Evolutionary conservation across 2,113 vertebrate genomes (phyloP), one percentile per base, ranked within the genome.

Genomic region (Sinocyclocheilus rhinocerous): DNA sequence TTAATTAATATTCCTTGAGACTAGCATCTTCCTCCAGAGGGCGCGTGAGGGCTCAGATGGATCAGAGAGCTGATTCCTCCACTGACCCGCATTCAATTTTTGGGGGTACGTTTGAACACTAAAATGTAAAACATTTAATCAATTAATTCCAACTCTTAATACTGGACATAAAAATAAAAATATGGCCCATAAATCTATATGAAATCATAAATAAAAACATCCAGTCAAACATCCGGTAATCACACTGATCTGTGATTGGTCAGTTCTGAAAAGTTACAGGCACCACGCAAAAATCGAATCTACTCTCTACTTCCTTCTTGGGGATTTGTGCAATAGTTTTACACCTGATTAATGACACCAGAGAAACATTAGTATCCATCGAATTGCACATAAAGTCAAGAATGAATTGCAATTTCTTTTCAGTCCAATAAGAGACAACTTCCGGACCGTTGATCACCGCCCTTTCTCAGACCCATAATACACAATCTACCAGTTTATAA

Each of bases 1-100:
- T 22, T 8, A 8, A 57, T 57, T 7, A 33, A 69, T 36, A 33
- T 39, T 72, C 3, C 69, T 22, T 20, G 29, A 11, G 18, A 39
- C 33, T 33, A 33, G 29, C 29, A 72, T 73, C 70, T n/a, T 73
- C 70, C 70, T 12, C 70, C 70, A 42, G 70, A 73, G 36, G 70
- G 36, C 70, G 70, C 70, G 4, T n/a, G 36, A 3, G 70, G 69
- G 4, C 69, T 39, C 67, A 39, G 7, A 2, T 33, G 67, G 8
- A 18, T 39, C 8, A 39, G 67, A 39, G 20, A 36, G 18, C 20
- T 20, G 16, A 39, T 20, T 33, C 29, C 29, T 36, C 16, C 7
- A 36, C 24, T 13, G 24, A 24, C 12, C 24, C 29, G 15, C 16
- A 42, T 39, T 72, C 4, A 22, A 9, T 69, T 10, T 36, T 70